These are phyloP conservation scores for Centruroides sculpturatus DNA, from an alignment of 1,140 invertebrate genomes.

Conservation along the genomic window DNA sequence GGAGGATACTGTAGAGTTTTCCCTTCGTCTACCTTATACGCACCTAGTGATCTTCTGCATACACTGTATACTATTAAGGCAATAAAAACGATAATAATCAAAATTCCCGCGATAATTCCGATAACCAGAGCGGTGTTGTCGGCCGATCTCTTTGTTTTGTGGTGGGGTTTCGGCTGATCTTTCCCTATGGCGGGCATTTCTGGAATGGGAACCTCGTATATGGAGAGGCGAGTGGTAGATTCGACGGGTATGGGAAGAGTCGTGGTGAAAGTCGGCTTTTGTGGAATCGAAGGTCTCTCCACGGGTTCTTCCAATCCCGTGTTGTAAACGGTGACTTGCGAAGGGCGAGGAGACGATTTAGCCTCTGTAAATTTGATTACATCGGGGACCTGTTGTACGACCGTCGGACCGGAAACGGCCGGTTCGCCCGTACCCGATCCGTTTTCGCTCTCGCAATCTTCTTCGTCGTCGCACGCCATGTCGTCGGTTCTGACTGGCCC, in stretches of 20 bases:
- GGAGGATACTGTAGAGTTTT: conserved; percentile 29
- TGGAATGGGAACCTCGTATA: conserved; percentile 9
- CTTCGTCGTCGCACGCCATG: conserved; percentile 21
- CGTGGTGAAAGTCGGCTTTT: background rate
- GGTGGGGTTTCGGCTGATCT: conserved; percentile 10
- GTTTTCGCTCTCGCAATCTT: conserved; percentile 17
- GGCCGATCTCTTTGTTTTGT: conserved; percentile 9
- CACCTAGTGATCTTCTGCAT: conserved; percentile 69
- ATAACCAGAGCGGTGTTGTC: conserved; percentile 50
- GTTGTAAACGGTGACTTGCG: background rate
- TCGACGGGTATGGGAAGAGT: background rate
- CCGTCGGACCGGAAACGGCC: background rate
- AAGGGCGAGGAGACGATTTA: background rate
- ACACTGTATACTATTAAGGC: conserved; percentile 79
- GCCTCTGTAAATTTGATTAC: background rate
- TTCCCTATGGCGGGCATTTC: conserved; percentile 6
- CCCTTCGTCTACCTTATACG: conserved; percentile 55
- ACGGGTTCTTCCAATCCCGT: background rate
- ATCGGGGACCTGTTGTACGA: background rate
- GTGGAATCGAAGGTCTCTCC: background rate
- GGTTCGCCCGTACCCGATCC: conserved; percentile 22
- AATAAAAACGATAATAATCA: conserved; percentile 80
- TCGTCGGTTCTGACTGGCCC: conserved; percentile 2
- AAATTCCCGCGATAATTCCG: conserved; percentile 73
- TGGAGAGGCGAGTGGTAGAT: background rate